phyloP scores from a whole-genome alignment of 1,140 invertebrate species.

The Zaprionus taronus region DNA sequence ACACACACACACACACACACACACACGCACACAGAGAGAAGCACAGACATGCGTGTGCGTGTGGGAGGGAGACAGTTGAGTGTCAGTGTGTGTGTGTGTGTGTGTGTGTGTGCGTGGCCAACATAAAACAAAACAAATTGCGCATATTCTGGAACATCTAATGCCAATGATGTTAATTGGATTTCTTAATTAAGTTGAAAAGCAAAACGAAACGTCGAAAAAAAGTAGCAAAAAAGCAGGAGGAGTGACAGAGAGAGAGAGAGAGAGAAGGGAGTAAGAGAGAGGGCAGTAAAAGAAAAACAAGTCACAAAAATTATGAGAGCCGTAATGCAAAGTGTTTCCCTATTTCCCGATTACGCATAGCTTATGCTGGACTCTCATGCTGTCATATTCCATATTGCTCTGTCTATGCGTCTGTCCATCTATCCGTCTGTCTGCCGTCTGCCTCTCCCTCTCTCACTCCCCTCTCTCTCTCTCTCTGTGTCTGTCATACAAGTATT shows the following conservation, averaged over 20 bases:
- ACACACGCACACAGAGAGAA: not conserved
- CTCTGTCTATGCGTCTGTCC: not conserved
- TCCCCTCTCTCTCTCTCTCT: not conserved
- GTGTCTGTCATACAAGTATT: conserved; percentile 9
- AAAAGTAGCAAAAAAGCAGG: not conserved
- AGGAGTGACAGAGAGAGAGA: not conserved
- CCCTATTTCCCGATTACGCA: conserved; percentile 1
- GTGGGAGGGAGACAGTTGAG: not conserved
- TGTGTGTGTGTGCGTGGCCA: conserved; percentile 29
- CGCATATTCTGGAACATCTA: conserved; percentile 76
- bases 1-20: conserved; percentile 36
- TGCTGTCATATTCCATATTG: too few relatives aligned
- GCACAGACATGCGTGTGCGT: conserved; percentile 38
- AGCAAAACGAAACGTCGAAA: conserved; percentile 35
- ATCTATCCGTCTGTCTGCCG: not conserved
- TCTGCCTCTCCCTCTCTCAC: too few relatives aligned
- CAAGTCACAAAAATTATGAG: conserved; percentile 10
- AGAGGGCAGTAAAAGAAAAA: conserved; percentile 22
- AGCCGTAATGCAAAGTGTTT: not conserved
- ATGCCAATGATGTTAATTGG: conserved; percentile 81
- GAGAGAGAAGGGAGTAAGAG: not conserved
- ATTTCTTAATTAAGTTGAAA: conserved; percentile 80
- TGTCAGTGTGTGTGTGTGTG: too few relatives aligned
- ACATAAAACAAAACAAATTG: conserved; percentile 69
- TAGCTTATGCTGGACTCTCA: conserved; percentile 13